phyloP scores from a whole-genome alignment of 2,888 invertebrate genomes.

The Caenorhabditis sulstoni region DNA sequence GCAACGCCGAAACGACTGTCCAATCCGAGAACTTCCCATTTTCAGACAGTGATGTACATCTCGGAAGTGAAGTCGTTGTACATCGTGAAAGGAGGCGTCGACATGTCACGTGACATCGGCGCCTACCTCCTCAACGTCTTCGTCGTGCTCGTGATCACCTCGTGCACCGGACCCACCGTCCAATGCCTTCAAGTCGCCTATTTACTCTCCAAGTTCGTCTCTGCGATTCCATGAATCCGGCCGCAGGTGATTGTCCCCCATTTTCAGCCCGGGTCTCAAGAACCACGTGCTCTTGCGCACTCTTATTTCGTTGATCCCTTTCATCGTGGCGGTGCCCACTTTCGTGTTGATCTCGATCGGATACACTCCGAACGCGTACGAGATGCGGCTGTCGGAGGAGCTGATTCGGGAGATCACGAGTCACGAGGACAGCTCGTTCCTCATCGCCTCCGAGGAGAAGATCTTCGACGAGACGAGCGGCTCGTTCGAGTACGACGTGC shows the following conservation, averaged over 20 bases:
- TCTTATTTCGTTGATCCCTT: slow-evolving; percentile 15
- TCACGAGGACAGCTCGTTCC: slow-evolving; percentile 30
- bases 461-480: slow-evolving; percentile 6
- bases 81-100: slow-evolving; percentile 48
- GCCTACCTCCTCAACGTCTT: slow-evolving; percentile 36
- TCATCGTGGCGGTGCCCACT: slow-evolving; percentile 28
- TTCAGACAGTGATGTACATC: slow-evolving; percentile 49
- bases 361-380: slow-evolving; percentile 28
- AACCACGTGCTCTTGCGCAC: slow-evolving; percentile 23
- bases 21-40: background rate
- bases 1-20: no score
- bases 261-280: slow-evolving; percentile 39
- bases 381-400: slow-evolving; percentile 21
- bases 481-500: slow-evolving; percentile 24
- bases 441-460: slow-evolving; percentile 45
- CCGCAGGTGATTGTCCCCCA: background rate
- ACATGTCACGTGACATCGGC: slow-evolving; percentile 23
- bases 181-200: slow-evolving; percentile 47
- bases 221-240: background rate
- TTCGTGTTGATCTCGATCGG: slow-evolving; percentile 23
- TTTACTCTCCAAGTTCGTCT: slow-evolving; percentile 22
- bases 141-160: slow-evolving; percentile 28
- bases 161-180: slow-evolving; percentile 41
- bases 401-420: slow-evolving; percentile 35
- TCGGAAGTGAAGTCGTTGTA: slow-evolving; percentile 33